Evolutionary conservation across 2,888 invertebrate genomes (phyloP), one percentile per base, ranked within the genome.

Genomic region (Apamea epomidion): DNA sequence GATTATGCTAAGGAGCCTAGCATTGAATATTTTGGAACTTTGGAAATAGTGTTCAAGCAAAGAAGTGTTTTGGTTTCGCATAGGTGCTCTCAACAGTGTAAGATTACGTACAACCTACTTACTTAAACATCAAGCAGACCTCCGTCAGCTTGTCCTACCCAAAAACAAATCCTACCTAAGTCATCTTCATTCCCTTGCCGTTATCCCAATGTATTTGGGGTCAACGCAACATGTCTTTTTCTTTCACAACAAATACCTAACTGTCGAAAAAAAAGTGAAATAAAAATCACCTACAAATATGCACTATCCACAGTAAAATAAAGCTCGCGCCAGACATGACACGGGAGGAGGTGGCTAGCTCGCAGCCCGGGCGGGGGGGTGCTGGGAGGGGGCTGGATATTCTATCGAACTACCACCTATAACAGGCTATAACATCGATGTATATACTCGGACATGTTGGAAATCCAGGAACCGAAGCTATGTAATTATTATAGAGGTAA

Each of bases 341-440:
- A 76, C 45, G 76, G 74, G 74, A 75, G 84, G 87, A 71, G 87
- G 85, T 83, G 87, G 84, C 85, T 86, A 83, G 83, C 86, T 74
- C 78, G 84, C 74, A 58, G 64, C 84, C 85, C 84, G 85, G 84
- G 64, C 84, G 81, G 85, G 85, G 84, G 64, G 75, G 32, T 64
- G 65, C 60, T n/a, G 58, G 71, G 70, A 62, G 65, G 65, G 60
- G 42, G 37, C 65, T 83, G 87, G 84, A 84, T 85, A 87, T 84
- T 84, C 85, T 84, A 85, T 85, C 85, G 85, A 85, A 85, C 84
- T 82, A 60, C 70, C 71, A 81, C 77, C 86, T 84, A 86, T 84
- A 83, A 60, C 81, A 58, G 29, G 71, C 74, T 78, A 74, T 71
- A 80, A 64, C 74, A 37, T 37, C 32, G n/a, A 65, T 70, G 18